Evolutionary conservation across 2,113 vertebrate genomes (phyloP).

Genomic region (Daphoenositta chrysoptera): DNA sequence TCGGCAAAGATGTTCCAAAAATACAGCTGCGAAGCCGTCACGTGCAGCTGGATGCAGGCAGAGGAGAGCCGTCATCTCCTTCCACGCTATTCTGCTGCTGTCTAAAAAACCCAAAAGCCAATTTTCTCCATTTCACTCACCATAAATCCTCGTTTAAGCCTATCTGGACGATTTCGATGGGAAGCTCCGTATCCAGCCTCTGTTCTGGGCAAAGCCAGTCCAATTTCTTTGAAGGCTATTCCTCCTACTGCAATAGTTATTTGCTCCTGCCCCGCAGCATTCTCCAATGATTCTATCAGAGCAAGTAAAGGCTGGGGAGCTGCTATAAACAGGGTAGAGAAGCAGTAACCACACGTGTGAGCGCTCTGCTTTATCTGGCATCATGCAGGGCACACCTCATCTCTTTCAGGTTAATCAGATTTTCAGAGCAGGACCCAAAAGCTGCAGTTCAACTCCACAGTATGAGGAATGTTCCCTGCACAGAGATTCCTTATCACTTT

Average conservation of each 20-base stretch:
- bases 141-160: not conserved
- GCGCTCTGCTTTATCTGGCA: not conserved
- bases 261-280: not conserved
- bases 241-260: not conserved
- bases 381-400: not conserved
- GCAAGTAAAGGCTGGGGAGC: not conserved
- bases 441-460: not conserved
- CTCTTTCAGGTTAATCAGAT: not conserved
- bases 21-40: not conserved
- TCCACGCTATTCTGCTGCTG: not conserved
- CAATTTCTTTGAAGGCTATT: not conserved
- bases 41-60: not conserved
- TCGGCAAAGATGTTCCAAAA: not conserved
- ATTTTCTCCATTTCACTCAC: not conserved
- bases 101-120: not conserved
- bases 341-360: not conserved
- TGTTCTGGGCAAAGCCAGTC: not conserved
- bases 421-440: not conserved
- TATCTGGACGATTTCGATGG: not conserved
- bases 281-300: fast-evolving
- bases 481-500: not conserved
- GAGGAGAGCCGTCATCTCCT: not conserved
- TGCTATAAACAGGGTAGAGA: not conserved
- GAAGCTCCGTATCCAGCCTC: not conserved
- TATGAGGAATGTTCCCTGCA: not conserved